phyloP scores from a whole-genome alignment of 2,888 invertebrate genomes.

The Lissonota sp. region DNA sequence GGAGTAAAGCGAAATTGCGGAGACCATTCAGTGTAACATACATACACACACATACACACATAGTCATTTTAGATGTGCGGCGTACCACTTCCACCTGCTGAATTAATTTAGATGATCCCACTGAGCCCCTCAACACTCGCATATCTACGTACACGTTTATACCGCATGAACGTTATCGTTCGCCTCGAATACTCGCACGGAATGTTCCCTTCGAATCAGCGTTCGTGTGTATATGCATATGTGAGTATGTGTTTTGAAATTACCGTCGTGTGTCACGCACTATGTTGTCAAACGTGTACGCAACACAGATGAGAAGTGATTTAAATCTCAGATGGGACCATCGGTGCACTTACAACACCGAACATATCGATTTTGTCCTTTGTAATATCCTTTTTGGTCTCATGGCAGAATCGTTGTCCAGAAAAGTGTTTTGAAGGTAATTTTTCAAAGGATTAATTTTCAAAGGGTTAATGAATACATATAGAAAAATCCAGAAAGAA shows the following conservation, averaged over 20 bases:
- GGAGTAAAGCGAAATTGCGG: slow-evolving; percentile 10
- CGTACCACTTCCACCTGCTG: slow-evolving; percentile 48
- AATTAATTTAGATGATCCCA: slow-evolving; percentile 69
- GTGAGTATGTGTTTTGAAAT: neutral
- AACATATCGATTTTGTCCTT: no score
- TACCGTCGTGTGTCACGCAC: slow-evolving; percentile 34
- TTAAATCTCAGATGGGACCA: neutral
- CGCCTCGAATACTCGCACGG: slow-evolving; percentile 18
- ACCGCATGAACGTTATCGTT: slow-evolving; percentile 20
- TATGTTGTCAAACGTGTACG: slow-evolving; percentile 2
- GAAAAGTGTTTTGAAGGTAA: no score
- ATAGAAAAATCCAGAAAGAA: no score
- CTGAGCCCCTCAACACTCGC: slow-evolving; percentile 37
- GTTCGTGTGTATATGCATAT: neutral
- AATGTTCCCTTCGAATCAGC: slow-evolving; percentile 39
- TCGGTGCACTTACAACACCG: no score
- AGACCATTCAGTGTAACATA: slow-evolving; percentile 2
- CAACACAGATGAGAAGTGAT: slow-evolving; percentile 3
- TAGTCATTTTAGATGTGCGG: slow-evolving; percentile 27
- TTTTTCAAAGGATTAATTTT: no score
- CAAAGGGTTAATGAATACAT: no score
- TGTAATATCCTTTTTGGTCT: no score
- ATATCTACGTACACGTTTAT: slow-evolving; percentile 43
- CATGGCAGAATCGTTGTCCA: no score
- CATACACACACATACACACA: neutral